Percentiles rank a stretch among this genome's conserved stretches.
Conservation (phyloP, 2,888 invertebrate species). For the Lobophora halterata region DNA sequence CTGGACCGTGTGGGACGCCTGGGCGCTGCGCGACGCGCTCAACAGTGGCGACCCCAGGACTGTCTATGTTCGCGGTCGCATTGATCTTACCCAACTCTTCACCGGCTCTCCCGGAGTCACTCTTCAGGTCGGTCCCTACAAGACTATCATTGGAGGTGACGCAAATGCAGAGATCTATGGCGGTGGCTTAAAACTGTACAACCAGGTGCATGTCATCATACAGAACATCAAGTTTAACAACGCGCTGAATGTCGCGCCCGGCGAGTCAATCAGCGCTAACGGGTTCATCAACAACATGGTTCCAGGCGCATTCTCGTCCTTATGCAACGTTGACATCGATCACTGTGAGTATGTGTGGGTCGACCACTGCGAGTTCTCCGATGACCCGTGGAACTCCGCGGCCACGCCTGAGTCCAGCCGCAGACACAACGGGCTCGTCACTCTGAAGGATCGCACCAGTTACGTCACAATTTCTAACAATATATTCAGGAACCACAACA, state of each 20-base stretch:
- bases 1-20: constrained; percentile 4
- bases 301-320: neutral
- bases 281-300: constrained; percentile 11
- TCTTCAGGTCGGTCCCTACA: constrained; percentile 5
- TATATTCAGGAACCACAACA: constrained; percentile 2
- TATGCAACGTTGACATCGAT: too few species aligned
- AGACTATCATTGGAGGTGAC: constrained; percentile 9
- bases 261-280: constrained; percentile 16
- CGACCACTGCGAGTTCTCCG: constrained; percentile 2
- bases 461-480: too few species aligned
- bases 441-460: too few species aligned
- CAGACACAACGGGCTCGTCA: too few species aligned
- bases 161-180: constrained; percentile 14
- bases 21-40: constrained; percentile 11
- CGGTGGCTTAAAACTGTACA: constrained; percentile 7
- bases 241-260: constrained; percentile 8
- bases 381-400: constrained; percentile 1
- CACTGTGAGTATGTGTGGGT: too few species aligned
- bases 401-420: too few species aligned
- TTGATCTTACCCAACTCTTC: constrained; percentile 10
- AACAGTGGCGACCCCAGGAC: neutral
- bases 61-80: constrained; percentile 6
- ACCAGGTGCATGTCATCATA: constrained; percentile 17
- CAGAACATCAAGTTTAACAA: constrained; percentile 16
- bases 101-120: constrained; percentile 7